Conservation (phyloP, 2,113 vertebrate species). For the Megaleporinus macrocephalus region DNA sequence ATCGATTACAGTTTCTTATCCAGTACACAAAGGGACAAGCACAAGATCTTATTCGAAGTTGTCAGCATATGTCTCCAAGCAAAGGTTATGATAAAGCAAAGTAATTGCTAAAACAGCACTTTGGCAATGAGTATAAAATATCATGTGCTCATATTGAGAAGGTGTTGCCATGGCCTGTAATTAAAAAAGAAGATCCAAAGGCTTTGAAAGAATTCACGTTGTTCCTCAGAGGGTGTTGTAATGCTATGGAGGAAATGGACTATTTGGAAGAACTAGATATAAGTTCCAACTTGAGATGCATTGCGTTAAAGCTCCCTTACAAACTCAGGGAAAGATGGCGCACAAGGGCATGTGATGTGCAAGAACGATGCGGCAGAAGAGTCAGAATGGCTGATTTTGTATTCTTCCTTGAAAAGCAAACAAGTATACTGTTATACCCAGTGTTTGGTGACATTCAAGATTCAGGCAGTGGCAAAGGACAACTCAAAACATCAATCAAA, state of each 20-base stretch:
- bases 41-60: neutral
- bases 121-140: slow-evolving; percentile 23
- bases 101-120: neutral
- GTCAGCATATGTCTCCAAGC: neutral
- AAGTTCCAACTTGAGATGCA: slow-evolving; percentile 4
- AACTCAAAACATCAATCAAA: neutral
- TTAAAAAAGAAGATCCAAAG: slow-evolving; percentile 35
- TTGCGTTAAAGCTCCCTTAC: too few species aligned
- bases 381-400: slow-evolving; percentile 10
- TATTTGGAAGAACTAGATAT: too few species aligned
- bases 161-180: slow-evolving; percentile 11
- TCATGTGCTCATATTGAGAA: slow-evolving; percentile 39
- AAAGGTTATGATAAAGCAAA: neutral
- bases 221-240: too few species aligned
- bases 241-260: too few species aligned
- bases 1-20: neutral
- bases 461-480: neutral
- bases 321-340: slow-evolving; percentile 33
- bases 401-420: slow-evolving; percentile 27
- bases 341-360: neutral
- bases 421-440: slow-evolving; percentile 13
- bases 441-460: slow-evolving; percentile 29
- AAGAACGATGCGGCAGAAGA: neutral
- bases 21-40: too few species aligned
- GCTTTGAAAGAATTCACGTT: too few species aligned